phyloP scores from a whole-genome alignment of 2,113 vertebrate species.

The Callospermophilus lateralis region DNA sequence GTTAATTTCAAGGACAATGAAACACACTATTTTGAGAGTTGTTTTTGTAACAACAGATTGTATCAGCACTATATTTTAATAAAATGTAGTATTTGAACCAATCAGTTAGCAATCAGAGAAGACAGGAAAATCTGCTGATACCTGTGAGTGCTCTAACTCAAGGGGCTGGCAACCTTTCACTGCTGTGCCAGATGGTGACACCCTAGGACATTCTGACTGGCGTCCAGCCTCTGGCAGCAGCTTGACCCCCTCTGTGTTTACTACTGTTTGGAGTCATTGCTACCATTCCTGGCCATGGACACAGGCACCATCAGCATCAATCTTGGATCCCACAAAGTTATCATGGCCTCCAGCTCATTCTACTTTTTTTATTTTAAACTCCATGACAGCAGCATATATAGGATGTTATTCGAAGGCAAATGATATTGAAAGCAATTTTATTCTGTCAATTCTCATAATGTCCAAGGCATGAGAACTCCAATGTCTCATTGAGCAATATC shows the following conservation, averaged over 20 bases:
- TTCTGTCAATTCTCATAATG: neutral
- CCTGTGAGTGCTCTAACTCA: conserved; percentile 45
- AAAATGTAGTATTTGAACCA: conserved; percentile 52
- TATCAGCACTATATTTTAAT: conserved; percentile 29
- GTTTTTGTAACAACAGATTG: neutral
- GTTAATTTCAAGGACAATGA: conserved; percentile 17
- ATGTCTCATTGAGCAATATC: neutral
- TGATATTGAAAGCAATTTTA: neutral
- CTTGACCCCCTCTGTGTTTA: neutral
- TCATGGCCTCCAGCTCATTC: neutral
- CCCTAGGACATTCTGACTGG: conserved; percentile 57
- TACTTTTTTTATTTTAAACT: neutral
- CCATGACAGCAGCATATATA: neutral
- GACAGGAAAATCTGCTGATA: conserved; percentile 9
- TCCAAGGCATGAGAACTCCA: neutral
- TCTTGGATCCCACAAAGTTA: conserved; percentile 51
- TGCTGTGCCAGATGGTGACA: conserved; percentile 68
- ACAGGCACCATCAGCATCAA: neutral
- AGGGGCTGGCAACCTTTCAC: conserved; percentile 56
- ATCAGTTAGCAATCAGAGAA: conserved; percentile 32
- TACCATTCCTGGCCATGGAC: neutral
- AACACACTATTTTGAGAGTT: neutral
- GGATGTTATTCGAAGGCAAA: neutral
- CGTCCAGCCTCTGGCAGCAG: conserved; percentile 33
- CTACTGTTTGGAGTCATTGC: conserved; percentile 28